Evolutionary conservation across 2,888 invertebrate genomes (phyloP).

Genomic region (Gasteruption jaculator): DNA sequence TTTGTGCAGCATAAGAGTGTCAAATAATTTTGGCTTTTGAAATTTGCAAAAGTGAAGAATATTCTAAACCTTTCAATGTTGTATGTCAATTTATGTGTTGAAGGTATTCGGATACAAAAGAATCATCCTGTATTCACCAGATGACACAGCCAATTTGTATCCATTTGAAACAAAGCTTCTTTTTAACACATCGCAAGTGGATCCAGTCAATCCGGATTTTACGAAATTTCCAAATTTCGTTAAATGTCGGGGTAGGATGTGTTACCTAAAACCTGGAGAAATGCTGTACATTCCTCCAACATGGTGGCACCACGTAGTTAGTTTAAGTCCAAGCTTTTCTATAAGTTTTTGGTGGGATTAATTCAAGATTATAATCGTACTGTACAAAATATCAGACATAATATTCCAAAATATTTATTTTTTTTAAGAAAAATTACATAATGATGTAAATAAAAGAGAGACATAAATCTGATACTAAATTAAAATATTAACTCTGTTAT

Average conservation of each 20-base stretch:
- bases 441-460: slow-evolving; percentile 1
- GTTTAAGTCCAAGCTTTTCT: slow-evolving; percentile 86
- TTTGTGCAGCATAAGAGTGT: slow-evolving; percentile 8
- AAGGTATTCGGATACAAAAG: slow-evolving; percentile 84
- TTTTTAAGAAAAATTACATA: slow-evolving; percentile 9
- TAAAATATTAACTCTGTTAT: background rate
- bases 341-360: slow-evolving; percentile 97
- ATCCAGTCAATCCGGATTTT: slow-evolving; percentile 75
- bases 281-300: slow-evolving; percentile 91
- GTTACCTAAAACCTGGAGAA: slow-evolving; percentile 77
- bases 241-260: slow-evolving; percentile 62
- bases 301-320: slow-evolving; percentile 96
- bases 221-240: slow-evolving; percentile 68
- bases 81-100: no score
- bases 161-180: slow-evolving; percentile 75
- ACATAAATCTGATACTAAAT: slow-evolving; percentile 5
- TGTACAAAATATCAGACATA: background rate
- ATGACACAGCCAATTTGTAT: slow-evolving; percentile 70
- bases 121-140: slow-evolving; percentile 76
- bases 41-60: no score
- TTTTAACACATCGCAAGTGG: slow-evolving; percentile 86
- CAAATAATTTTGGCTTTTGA: no score
- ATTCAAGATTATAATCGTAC: slow-evolving; percentile 26
- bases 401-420: background rate
- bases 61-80: no score